A percentile compares a stretch with the other conserved stretches of the same genome.
phyloP scores from a whole-genome alignment of 2,888 invertebrate genomes.

The Andricus curvator region DNA sequence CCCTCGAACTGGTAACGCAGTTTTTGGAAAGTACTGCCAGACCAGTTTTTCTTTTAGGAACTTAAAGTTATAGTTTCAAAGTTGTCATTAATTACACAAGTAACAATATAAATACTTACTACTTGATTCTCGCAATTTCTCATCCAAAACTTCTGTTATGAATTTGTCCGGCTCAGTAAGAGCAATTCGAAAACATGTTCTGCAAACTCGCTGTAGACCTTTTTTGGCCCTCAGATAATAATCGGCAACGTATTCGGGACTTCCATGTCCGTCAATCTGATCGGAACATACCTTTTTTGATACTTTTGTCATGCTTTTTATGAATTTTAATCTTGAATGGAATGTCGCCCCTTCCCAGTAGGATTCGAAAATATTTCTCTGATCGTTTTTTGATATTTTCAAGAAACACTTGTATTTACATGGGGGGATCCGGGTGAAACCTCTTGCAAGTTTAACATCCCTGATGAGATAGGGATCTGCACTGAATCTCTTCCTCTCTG shows the following conservation, averaged over 20 bases:
- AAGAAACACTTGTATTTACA: background rate
- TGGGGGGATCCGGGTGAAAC: background rate
- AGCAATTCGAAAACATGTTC: background rate
- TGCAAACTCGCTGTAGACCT: background rate
- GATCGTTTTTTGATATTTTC: background rate
- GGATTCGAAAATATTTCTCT: background rate
- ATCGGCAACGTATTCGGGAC: background rate
- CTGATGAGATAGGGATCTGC: background rate
- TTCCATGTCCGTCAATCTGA: background rate
- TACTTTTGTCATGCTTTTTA: background rate
- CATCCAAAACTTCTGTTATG: background rate
- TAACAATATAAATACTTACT: background rate
- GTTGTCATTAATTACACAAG: no score
- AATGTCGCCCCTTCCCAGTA: slow-evolving; percentile 16
- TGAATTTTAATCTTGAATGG: background rate
- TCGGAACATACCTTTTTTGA: background rate
- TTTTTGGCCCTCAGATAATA: background rate
- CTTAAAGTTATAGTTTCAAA: no score
- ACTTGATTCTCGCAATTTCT: background rate
- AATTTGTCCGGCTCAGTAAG: background rate
- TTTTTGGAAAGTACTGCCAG: no score
- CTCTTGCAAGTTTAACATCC: background rate
- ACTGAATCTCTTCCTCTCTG: background rate
- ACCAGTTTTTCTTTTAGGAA: no score
- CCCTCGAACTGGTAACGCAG: no score